These are phyloP conservation scores for Teleogryllus oceanicus DNA, from an alignment of 2,888 invertebrate species.

Conservation along the genomic window DNA sequence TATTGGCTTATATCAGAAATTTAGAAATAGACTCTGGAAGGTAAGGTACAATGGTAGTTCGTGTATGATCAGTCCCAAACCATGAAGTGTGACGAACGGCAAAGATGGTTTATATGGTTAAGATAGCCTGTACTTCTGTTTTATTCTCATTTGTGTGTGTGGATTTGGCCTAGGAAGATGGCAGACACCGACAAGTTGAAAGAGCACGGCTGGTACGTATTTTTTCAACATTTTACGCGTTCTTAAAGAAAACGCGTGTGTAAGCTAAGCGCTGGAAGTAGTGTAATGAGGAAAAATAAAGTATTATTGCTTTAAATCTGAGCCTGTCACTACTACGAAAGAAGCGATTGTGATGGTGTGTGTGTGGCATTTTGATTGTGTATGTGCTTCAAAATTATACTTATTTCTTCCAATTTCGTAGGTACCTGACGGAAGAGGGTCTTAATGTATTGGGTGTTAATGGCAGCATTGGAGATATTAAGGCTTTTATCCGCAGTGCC, in stretches of 20 bases:
- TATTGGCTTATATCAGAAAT: too few relatives aligned
- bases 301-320: conserved; percentile 28
- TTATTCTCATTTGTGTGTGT: conserved; percentile 7
- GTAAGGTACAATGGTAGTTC: too few relatives aligned
- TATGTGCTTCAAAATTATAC: neutral
- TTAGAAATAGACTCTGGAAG: too few relatives aligned
- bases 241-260: neutral
- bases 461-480: conserved; percentile 60
- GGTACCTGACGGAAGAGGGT: conserved; percentile 72
- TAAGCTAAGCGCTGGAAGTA: neutral
- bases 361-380: neutral
- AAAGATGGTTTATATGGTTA: neutral
- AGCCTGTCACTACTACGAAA: neutral
- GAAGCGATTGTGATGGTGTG: neutral
- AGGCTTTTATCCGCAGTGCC: conserved; percentile 61
- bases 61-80: neutral
- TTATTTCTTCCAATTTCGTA: conserved; percentile 48
- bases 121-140: neutral
- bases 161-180: conserved; percentile 48
- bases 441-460: conserved; percentile 63
- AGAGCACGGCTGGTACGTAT: conserved; percentile 64
- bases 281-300: conserved; percentile 22
- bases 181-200: conserved; percentile 60
- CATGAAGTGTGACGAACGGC: neutral
- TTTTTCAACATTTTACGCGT: conserved; percentile 24